Percentiles rank a stretch among this genome's conserved stretches.
Evolutionary conservation across 2,797 vertebrate genomes (phyloP).

Genomic region (Paramormyrops hopkinsi): DNA sequence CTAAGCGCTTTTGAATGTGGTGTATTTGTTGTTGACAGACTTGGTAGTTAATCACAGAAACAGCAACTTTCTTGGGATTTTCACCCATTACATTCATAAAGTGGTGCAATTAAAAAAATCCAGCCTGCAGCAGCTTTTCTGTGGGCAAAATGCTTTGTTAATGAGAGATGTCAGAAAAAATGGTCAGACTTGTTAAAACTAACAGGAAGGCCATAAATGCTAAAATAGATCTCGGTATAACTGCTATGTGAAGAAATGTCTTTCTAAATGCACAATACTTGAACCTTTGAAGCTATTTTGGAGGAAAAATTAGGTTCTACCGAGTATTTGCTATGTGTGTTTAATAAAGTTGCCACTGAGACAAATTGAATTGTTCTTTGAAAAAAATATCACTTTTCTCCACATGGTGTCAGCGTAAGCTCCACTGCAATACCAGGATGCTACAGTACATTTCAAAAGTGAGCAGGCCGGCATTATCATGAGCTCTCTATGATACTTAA

Average conservation of each 20-base stretch:
- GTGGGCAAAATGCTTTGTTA: not conserved
- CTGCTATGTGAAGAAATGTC: not conserved
- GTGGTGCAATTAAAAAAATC: not conserved
- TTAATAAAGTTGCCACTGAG: not conserved
- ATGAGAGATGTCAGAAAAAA: not conserved
- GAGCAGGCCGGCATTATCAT: not conserved
- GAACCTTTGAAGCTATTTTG: not conserved
- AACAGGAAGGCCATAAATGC: not conserved
- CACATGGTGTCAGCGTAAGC: conserved; percentile 16
- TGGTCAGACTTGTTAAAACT: not conserved
- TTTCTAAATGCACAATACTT: not conserved
- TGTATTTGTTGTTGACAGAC: not conserved
- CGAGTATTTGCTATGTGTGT: not conserved
- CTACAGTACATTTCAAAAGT: not conserved
- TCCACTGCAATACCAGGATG: not conserved
- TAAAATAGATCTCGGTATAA: not conserved
- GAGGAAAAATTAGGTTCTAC: not conserved
- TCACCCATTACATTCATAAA: not conserved
- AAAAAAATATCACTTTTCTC: not conserved
- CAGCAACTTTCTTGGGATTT: not conserved
- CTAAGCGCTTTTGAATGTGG: not conserved
- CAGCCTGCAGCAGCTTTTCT: not conserved
- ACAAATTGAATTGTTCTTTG: too few species aligned
- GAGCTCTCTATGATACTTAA: not conserved
- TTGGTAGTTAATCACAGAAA: not conserved